Conservation (phyloP, 2,797 vertebrate species). For the Amblyopsis hoosieri region DNA sequence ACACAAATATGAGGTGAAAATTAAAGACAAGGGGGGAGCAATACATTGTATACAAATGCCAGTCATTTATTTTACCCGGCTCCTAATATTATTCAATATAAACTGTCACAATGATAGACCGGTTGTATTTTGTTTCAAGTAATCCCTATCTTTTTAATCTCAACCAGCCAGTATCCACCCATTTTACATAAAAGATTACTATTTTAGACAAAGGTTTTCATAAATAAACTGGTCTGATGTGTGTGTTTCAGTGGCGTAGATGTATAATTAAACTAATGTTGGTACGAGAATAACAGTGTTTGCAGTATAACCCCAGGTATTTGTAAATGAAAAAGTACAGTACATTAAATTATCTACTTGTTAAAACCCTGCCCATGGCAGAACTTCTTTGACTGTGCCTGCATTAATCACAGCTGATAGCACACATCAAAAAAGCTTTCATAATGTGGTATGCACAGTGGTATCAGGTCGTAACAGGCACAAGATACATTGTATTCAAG, state of each 20-base stretch:
- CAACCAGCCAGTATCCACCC: background rate
- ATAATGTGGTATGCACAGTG: background rate
- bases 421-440: background rate
- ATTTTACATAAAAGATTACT: background rate
- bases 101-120: background rate
- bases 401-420: constrained; percentile 1
- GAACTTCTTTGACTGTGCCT: constrained; percentile 21
- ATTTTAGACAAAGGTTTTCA: background rate
- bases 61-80: background rate
- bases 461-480: background rate
- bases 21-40: background rate
- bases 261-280: background rate
- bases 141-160: background rate
- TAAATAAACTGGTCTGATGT: background rate
- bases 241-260: background rate
- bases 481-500: background rate
- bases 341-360: constrained; percentile 2
- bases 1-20: no score
- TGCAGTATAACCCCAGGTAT: background rate
- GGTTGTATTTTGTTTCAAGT: constrained; percentile 28
- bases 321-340: background rate
- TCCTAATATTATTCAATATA: background rate
- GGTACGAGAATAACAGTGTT: background rate
- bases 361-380: constrained; percentile 1
- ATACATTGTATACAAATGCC: no score